A percentile compares a stretch with the other conserved stretches of the same genome.
These are phyloP conservation scores for Ochropleura plecta DNA, from an alignment of 2,888 invertebrate species.

Conservation along the genomic window DNA sequence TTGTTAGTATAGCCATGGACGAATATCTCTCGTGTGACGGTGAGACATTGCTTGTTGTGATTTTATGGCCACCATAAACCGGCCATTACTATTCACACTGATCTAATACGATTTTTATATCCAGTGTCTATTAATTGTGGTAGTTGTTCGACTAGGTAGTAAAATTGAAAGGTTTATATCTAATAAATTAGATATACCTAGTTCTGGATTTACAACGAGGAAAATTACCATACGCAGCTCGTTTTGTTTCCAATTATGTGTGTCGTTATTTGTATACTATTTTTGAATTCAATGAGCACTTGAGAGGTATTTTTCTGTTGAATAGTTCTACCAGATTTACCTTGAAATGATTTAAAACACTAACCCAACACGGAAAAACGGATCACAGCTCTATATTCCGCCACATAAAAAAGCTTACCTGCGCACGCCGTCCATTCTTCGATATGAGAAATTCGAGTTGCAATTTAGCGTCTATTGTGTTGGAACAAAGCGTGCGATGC, in stretches of 20 bases:
- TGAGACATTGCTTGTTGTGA: constrained; percentile 81
- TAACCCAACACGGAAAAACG: constrained; percentile 65
- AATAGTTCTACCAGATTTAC: constrained; percentile 11
- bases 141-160: constrained; percentile 80
- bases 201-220: constrained; percentile 67
- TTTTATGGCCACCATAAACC: constrained; percentile 83
- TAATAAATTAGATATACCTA: constrained; percentile 76
- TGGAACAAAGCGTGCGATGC: constrained; percentile 87
- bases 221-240: constrained; percentile 65
- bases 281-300: constrained; percentile 12
- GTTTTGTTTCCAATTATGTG: constrained; percentile 57
- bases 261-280: constrained; percentile 25
- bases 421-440: constrained; percentile 76
- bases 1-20: constrained; percentile 69
- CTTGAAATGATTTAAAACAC: constrained; percentile 28
- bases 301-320: not conserved
- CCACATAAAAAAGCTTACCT: constrained; percentile 80
- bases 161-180: constrained; percentile 81
- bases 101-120: constrained; percentile 85
- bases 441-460: constrained; percentile 87
- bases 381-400: constrained; percentile 70
- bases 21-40: constrained; percentile 73
- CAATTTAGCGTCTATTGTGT: constrained; percentile 89
- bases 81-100: constrained; percentile 84
- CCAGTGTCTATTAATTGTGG: constrained; percentile 82